Conservation (phyloP, 35 echinoderm and acorn worm species). For the Amphiura filiformis region DNA sequence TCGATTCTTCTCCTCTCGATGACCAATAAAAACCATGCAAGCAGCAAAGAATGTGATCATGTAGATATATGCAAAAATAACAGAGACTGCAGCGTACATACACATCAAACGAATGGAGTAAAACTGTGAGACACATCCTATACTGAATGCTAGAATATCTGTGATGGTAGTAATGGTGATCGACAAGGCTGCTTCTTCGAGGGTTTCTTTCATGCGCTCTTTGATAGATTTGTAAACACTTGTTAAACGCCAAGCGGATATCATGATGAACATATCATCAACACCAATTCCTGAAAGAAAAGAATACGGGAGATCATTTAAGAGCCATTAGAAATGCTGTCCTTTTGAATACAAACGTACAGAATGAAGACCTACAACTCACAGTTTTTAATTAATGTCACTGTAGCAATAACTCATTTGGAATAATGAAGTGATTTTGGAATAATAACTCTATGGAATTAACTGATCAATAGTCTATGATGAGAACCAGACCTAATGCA, state of each 20-base stretch:
- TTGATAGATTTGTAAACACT: conserved; percentile 1
- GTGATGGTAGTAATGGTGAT: conserved; percentile 72
- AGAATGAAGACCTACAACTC: background rate
- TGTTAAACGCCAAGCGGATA: conserved; percentile 54
- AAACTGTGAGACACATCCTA: conserved; percentile 37
- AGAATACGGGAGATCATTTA: background rate
- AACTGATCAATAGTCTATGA: no score
- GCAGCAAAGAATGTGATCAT: conserved; percentile 74
- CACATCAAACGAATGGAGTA: conserved; percentile 54
- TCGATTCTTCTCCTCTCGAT: conserved; percentile 30
- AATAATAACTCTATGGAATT: background rate
- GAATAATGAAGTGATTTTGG: no score
- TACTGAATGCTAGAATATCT: conserved; percentile 51
- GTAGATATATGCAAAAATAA: conserved; percentile 65
- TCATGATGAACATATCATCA: conserved; percentile 80
- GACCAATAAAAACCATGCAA: conserved; percentile 51
- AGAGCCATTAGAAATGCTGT: no score
- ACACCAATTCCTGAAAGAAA: conserved; percentile 55
- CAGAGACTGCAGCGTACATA: conserved; percentile 43
- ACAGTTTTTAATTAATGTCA: background rate
- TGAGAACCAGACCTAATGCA: no score
- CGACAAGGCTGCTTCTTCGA: conserved; percentile 57
- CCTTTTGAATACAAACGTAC: background rate
- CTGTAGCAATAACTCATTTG: no score
- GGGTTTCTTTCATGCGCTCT: conserved; percentile 41